Percentiles rank a stretch among this genome's conserved stretches.
Evolutionary conservation across 2,888 invertebrate species (phyloP).

Genomic region (Sarcophaga variegata): DNA sequence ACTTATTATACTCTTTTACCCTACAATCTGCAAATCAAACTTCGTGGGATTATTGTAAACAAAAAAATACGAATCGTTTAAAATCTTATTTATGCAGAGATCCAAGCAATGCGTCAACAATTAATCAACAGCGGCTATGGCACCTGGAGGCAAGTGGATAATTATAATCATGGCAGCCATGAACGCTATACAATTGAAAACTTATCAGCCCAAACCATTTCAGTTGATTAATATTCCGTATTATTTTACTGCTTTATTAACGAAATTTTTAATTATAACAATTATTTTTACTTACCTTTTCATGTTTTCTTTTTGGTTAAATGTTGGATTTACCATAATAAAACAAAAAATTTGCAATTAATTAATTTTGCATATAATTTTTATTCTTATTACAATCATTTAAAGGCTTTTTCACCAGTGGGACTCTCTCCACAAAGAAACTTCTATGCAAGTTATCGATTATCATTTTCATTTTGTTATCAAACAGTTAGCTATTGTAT

Average conservation of each 20-base stretch:
- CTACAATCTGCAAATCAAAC: conserved; percentile 4
- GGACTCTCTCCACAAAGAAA: too few relatives aligned
- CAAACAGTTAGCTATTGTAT: not conserved
- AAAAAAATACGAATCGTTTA: not conserved
- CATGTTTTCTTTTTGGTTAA: not conserved
- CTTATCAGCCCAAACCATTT: conserved; percentile 63
- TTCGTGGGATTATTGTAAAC: conserved; percentile 14
- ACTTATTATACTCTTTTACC: conserved; percentile 20
- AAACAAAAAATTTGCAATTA: too few relatives aligned
- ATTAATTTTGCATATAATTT: too few relatives aligned
- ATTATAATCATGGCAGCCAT: conserved; percentile 59
- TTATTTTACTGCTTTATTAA: conserved; percentile 14
- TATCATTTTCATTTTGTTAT: not conserved
- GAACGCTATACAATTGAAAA: conserved; percentile 56
- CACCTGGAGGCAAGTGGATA: conserved; percentile 81
- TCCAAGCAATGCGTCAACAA: conserved; percentile 81
- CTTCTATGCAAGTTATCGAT: not conserved
- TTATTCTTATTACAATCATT: too few relatives aligned
- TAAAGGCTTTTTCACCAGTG: too few relatives aligned
- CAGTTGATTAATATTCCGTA: conserved; percentile 52
- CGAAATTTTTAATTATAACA: conserved; percentile 45
- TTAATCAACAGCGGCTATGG: conserved; percentile 77
- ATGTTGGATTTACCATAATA: too few relatives aligned
- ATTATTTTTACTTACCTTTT: not conserved
- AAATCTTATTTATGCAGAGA: conserved; percentile 75